Evolutionary conservation across 2,888 invertebrate genomes (phyloP).

Genomic region (Venusia cambrica): DNA sequence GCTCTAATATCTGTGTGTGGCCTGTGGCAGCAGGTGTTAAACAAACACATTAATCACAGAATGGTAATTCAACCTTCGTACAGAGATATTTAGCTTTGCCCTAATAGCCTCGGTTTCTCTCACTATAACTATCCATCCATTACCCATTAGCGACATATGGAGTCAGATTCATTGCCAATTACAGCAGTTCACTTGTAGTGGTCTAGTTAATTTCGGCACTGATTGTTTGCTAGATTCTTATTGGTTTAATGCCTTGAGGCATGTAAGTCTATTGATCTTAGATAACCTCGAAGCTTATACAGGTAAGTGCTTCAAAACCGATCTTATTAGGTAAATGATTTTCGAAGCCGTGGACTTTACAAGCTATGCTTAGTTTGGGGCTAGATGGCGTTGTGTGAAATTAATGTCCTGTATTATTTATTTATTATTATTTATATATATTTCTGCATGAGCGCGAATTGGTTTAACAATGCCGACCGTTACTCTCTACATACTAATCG

Average conservation of each 20-base stretch:
- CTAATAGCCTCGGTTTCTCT: slow-evolving; percentile 16
- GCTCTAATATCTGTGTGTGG: no score
- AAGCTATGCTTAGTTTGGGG: no score
- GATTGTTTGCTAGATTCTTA: background rate
- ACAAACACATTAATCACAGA: slow-evolving; percentile 17
- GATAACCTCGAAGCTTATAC: no score
- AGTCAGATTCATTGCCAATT: slow-evolving; percentile 9
- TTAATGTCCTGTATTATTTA: no score
- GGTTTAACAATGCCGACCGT: background rate
- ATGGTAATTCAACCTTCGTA: slow-evolving; percentile 18
- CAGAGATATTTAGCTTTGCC: slow-evolving; percentile 11
- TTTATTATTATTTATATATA: background rate
- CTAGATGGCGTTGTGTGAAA: no score
- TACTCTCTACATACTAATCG: slow-evolving; percentile 3
- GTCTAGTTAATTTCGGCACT: background rate
- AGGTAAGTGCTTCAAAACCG: no score
- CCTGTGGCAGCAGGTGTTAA: slow-evolving; percentile 12
- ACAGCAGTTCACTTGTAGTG: slow-evolving; percentile 4
- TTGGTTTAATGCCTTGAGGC: background rate
- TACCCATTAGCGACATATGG: slow-evolving; percentile 16
- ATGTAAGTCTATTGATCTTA: background rate
- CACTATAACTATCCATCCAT: slow-evolving; percentile 2
- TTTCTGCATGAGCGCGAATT: background rate
- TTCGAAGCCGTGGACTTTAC: no score
- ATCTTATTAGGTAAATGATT: no score